phyloP scores from a whole-genome alignment of 2,888 invertebrate genomes.

The Eristalis pertinax region DNA sequence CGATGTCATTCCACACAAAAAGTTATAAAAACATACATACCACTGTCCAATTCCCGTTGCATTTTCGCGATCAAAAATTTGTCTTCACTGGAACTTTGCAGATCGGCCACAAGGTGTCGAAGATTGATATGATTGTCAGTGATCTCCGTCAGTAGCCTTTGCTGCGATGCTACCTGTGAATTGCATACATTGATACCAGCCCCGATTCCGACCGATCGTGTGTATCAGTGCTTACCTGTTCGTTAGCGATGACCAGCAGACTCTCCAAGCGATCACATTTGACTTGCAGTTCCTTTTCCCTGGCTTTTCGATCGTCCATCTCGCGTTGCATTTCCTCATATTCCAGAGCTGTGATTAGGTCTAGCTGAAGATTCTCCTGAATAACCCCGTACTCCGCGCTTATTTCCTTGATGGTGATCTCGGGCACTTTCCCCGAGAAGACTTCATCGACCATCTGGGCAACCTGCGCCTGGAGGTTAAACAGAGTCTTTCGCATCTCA shows the following conservation, averaged over 20 bases:
- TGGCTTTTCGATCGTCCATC: conserved; percentile 68
- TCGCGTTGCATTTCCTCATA: conserved; percentile 75
- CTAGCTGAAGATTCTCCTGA: conserved; percentile 77
- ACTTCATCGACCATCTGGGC: conserved; percentile 76
- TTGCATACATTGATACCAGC: background rate
- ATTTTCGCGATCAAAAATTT: conserved; percentile 79
- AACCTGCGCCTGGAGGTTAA: conserved; percentile 76
- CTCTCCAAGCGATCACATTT: conserved; percentile 78
- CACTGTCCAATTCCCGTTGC: conserved; percentile 78
- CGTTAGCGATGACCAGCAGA: conserved; percentile 77
- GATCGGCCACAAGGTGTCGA: conserved; percentile 80
- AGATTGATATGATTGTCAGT: conserved; percentile 80
- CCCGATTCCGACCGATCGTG: background rate
- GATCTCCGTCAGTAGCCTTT: conserved; percentile 78
- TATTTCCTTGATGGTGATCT: conserved; percentile 75
- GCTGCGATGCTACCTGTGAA: conserved; percentile 78
- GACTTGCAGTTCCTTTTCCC: conserved; percentile 74
- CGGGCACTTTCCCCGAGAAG: conserved; percentile 73
- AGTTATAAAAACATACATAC: conserved; percentile 70
- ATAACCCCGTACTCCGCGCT: conserved; percentile 78
- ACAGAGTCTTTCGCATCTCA: conserved; percentile 75
- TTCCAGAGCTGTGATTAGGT: conserved; percentile 78
- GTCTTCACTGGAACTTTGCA: conserved; percentile 79
- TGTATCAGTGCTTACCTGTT: conserved; percentile 74
- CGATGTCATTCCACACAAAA: background rate